Evolutionary conservation across 2,797 vertebrate species (phyloP), one percentile per base, ranked within the genome.

Genomic region (Rhinatrema bivittatum): DNA sequence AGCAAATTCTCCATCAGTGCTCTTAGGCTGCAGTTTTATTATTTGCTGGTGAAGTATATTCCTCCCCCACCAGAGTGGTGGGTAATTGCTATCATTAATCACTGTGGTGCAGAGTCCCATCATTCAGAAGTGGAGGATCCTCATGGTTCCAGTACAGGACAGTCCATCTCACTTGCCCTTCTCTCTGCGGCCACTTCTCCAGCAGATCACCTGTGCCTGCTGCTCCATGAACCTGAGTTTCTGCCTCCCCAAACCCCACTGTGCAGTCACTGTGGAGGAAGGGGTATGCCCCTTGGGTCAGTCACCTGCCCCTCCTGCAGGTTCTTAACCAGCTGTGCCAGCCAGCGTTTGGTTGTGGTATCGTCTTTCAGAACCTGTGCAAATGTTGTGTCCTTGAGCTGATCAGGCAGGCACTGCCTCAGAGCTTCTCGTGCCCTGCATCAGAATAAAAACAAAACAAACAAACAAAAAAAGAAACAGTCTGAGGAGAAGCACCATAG

Each of bases 331-430:
- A 98, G 79, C 81, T 98, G 95, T 47, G 91, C 89, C 54, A 98
- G 88, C 95, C 95, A 98, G 70, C 94, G 94, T 69, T 98, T 98
- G 12, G 95, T 98, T 79, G 95, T 98, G 62, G 94, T 96, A 79
- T 97, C 95, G 11, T 98, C 94, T 74, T 98, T 98, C 77, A 98
- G 86, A 65, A 98, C 95, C 76, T 97, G 94, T 64, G 89, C 89
- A 0, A 98, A 98, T 42, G 94, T 98, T 55, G 91, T 94, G 71
- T 98, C 95, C 66, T 98, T 98, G 73, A 98, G 85, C 71, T 98
- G 95, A 78, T 98, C 95, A 9, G 95, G 95, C 48, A 98, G 86
- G 78, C 95, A 98, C 79, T 98, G 95, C 34, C 94, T 90, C 59
- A 98, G 86, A 32, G 95, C 93, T 80, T 98, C 95, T 73, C 95